Evolutionary conservation across 2,888 invertebrate genomes (phyloP).

Genomic region (Desoria tigrina): DNA sequence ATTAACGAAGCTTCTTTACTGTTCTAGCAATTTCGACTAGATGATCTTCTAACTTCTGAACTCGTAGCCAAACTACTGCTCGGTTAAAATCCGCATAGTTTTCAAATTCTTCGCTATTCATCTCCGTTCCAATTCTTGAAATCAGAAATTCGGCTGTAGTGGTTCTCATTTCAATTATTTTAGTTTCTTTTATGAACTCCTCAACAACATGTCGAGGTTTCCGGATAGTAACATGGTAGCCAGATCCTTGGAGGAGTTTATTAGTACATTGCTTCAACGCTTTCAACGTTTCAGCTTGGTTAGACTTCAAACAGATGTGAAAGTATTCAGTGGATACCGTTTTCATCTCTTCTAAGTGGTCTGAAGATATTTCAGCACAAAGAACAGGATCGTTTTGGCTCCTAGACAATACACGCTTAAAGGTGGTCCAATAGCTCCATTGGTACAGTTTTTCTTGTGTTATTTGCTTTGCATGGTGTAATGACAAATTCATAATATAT

Average conservation of each 20-base stretch:
- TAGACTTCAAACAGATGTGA: conserved; percentile 10
- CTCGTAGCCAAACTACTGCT: conserved; percentile 17
- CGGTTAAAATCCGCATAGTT: conserved; percentile 34
- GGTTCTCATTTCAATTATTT: conserved; percentile 32
- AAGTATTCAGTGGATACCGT: conserved; percentile 18
- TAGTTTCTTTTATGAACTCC: conserved; percentile 19
- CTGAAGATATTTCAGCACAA: conserved; percentile 21
- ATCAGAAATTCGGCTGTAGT: conserved; percentile 27
- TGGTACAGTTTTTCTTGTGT: neutral
- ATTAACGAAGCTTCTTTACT: neutral
- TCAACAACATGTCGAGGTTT: conserved; percentile 2
- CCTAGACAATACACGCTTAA: neutral
- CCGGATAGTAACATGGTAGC: conserved; percentile 25
- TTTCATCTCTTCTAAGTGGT: conserved; percentile 29
- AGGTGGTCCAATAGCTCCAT: neutral
- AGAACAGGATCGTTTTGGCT: neutral
- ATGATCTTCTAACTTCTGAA: conserved; percentile 15
- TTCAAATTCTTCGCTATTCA: conserved; percentile 33
- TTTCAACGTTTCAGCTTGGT: conserved; percentile 24
- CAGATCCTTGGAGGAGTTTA: conserved; percentile 28
- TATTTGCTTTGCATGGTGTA: too few relatives aligned
- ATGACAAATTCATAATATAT: too few relatives aligned
- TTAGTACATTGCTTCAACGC: conserved; percentile 32
- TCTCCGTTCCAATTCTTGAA: conserved; percentile 26
- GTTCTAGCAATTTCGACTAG: neutral